phyloP scores from a whole-genome alignment of 2,888 invertebrate species.

The Ametastegia equiseti region DNA sequence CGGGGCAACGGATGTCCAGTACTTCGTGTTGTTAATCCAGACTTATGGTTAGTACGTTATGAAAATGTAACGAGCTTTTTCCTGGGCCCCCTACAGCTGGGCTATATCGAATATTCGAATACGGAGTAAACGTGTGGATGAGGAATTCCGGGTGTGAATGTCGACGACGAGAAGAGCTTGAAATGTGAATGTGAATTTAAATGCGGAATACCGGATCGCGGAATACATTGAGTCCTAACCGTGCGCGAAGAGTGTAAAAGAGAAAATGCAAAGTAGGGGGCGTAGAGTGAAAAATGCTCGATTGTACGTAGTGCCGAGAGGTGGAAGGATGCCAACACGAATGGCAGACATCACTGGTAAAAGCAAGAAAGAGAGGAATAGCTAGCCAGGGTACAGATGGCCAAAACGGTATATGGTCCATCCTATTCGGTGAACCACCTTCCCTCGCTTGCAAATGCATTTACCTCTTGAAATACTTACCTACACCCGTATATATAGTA shows the following conservation, averaged over 20 bases:
- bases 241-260: slow-evolving; percentile 35
- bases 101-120: neutral
- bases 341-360: no score
- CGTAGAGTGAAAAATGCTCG: slow-evolving; percentile 42
- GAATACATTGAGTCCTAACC: slow-evolving; percentile 43
- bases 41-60: slow-evolving; percentile 3
- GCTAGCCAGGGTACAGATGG: neutral
- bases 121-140: neutral
- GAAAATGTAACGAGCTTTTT: slow-evolving; percentile 16
- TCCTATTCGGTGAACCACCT: slow-evolving; percentile 9
- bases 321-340: no score
- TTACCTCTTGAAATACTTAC: neutral
- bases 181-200: slow-evolving; percentile 5
- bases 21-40: neutral
- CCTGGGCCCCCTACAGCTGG: neutral
- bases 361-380: neutral
- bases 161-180: neutral
- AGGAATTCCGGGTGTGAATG: neutral
- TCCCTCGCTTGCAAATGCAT: slow-evolving; percentile 30
- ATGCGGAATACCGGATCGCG: slow-evolving; percentile 23
- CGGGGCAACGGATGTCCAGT: no score
- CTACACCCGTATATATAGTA: neutral
- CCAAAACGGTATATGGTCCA: neutral
- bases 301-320: slow-evolving; percentile 37
- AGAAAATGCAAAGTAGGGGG: slow-evolving; percentile 44